Percentiles rank a stretch among this genome's conserved stretches.
Evolutionary conservation across 2,888 invertebrate species (phyloP).

Genomic region (Polia nebulosa): DNA sequence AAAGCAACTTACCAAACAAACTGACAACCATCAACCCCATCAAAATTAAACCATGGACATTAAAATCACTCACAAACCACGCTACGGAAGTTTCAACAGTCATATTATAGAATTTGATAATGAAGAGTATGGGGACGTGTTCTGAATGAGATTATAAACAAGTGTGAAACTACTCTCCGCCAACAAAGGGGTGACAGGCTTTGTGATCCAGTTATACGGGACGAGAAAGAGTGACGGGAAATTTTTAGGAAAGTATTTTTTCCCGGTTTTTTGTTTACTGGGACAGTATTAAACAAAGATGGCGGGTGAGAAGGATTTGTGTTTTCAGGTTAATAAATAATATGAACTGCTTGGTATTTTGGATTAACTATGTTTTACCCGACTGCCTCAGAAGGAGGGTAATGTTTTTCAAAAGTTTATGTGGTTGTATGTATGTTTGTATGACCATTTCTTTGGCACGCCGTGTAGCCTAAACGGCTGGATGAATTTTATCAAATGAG

Average conservation of each 20-base stretch:
- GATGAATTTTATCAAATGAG: too few species aligned
- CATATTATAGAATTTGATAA: constrained; percentile 30
- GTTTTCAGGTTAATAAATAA: constrained; percentile 1
- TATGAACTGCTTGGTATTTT: too few species aligned
- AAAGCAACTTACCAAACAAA: not conserved
- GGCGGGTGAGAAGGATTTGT: not conserved
- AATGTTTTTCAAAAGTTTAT: too few species aligned
- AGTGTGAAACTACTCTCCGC: constrained; percentile 29
- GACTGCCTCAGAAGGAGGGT: too few species aligned
- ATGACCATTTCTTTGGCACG: too few species aligned
- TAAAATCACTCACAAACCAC: not conserved
- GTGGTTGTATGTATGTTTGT: too few species aligned
- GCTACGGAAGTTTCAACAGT: constrained; percentile 17
- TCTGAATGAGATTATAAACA: constrained; percentile 42
- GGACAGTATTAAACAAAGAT: constrained; percentile 4
- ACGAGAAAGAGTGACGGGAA: constrained; percentile 16
- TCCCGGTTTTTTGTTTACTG: not conserved
- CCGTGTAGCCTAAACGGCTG: too few species aligned
- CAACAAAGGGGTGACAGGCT: constrained; percentile 36
- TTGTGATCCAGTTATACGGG: constrained; percentile 31
- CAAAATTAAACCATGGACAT: constrained; percentile 10
- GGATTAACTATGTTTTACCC: too few species aligned
- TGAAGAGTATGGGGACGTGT: constrained; percentile 26
- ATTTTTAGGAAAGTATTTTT: not conserved
- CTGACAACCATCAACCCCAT: not conserved